These are phyloP conservation scores for Drosophila quasianomalipes DNA, from an alignment of 2,888 invertebrate genomes.

Conservation along the genomic window DNA sequence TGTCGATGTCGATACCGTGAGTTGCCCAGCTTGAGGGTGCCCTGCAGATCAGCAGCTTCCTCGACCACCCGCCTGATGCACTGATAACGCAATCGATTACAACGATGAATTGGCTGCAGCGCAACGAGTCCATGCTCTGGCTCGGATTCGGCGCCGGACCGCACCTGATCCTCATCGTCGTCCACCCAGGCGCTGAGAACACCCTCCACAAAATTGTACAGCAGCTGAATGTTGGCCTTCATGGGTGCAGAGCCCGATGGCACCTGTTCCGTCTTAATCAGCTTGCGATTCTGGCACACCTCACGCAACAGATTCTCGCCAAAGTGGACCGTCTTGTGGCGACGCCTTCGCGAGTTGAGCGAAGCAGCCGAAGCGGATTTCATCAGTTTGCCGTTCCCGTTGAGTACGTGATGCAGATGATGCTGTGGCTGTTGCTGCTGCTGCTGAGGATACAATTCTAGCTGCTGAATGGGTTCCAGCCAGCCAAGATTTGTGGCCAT, in stretches of 20 bases:
- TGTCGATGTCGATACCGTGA: conserved; percentile 92
- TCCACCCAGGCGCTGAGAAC: conserved; percentile 93
- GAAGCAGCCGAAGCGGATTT: conserved; percentile 88
- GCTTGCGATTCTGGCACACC: conserved; percentile 90
- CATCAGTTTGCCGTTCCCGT: conserved; percentile 79
- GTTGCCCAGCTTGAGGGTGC: conserved; percentile 89
- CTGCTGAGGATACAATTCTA: conserved; percentile 3
- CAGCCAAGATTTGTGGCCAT: conserved; percentile 47
- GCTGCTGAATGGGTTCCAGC: conserved; percentile 56
- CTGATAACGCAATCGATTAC: conserved; percentile 89
- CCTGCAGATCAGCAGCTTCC: conserved; percentile 90
- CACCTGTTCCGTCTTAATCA: conserved; percentile 85
- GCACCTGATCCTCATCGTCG: conserved; percentile 88
- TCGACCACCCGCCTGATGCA: conserved; percentile 90
- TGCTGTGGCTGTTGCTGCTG: conserved; percentile 57
- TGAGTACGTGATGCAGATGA: conserved; percentile 47
- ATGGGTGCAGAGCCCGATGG: conserved; percentile 86
- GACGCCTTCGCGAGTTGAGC: conserved; percentile 89
- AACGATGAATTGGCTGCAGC: conserved; percentile 84
- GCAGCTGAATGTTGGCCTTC: conserved; percentile 92
- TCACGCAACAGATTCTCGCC: conserved; percentile 91
- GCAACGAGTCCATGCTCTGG: conserved; percentile 88
- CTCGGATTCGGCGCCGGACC: conserved; percentile 91
- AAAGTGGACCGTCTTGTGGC: conserved; percentile 92
- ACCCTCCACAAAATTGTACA: conserved; percentile 93